Evolutionary conservation across 2,113 vertebrate genomes (phyloP).

Genomic region (Paradoxurus hermaphroditus): DNA sequence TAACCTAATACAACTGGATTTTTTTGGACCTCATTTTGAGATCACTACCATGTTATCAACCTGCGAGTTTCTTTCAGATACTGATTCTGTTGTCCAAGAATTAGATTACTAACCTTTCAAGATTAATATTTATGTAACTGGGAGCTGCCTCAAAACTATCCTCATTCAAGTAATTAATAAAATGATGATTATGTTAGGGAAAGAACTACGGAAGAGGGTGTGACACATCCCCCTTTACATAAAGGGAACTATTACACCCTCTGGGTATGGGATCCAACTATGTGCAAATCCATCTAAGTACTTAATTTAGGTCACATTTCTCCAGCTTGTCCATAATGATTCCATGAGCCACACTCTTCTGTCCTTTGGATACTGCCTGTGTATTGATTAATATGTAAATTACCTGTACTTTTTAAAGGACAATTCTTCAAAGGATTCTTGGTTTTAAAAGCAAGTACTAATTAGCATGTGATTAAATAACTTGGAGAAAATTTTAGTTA

Average conservation of each 20-base stretch:
- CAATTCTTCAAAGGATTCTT: not conserved
- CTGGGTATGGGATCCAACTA: not conserved
- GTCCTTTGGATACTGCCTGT: not conserved
- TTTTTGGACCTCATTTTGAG: not conserved
- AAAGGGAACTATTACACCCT: not conserved
- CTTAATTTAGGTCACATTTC: not conserved
- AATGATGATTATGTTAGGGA: not conserved
- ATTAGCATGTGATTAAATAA: not conserved
- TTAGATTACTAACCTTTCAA: not conserved
- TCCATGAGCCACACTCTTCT: not conserved
- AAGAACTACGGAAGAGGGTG: not conserved
- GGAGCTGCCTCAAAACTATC: not conserved
- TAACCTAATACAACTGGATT: not conserved
- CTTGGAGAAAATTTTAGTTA: not conserved
- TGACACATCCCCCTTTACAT: not conserved
- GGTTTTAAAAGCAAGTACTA: slow-evolving; percentile 13
- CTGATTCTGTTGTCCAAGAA: not conserved
- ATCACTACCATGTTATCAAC: not conserved
- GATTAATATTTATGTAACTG: not conserved
- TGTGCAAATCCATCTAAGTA: not conserved
- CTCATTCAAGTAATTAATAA: not conserved
- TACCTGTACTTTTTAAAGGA: not conserved
- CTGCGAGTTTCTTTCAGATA: not conserved
- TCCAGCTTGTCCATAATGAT: not conserved
- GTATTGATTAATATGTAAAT: not conserved